Percentiles rank a stretch among this genome's conserved stretches.
Conservation (phyloP, 2,888 invertebrate species). For the Xylota sylvarum region DNA sequence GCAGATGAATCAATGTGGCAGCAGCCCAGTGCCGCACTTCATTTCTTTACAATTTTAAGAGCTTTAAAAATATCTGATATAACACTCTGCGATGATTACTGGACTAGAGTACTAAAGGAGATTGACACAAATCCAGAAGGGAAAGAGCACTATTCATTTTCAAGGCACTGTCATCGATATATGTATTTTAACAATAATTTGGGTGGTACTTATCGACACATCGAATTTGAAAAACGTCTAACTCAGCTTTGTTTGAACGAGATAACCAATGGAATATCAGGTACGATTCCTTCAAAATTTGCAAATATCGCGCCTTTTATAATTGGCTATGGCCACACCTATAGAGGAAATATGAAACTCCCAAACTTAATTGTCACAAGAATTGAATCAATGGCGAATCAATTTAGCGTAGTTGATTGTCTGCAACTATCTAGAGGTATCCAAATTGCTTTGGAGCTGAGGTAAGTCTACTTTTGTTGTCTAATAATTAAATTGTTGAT, state of each 20-base stretch:
- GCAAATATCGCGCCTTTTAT: constrained; percentile 84
- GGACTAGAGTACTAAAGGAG: constrained; percentile 84
- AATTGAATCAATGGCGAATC: constrained; percentile 83
- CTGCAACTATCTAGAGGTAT: constrained; percentile 85
- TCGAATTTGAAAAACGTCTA: constrained; percentile 85
- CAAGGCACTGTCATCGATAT: constrained; percentile 85
- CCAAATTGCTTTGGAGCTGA: constrained; percentile 83
- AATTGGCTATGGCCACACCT: constrained; percentile 84
- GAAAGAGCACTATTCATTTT: constrained; percentile 80
- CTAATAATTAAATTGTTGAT: background rate
- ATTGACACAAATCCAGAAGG: constrained; percentile 80
- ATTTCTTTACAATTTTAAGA: constrained; percentile 85
- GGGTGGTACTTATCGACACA: constrained; percentile 85
- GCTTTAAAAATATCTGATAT: constrained; percentile 85
- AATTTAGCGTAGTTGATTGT: constrained; percentile 84
- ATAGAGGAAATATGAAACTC: constrained; percentile 81
- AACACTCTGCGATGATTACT: constrained; percentile 85
- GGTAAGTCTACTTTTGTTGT: constrained; percentile 66
- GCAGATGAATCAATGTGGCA: constrained; percentile 80
- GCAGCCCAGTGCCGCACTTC: constrained; percentile 80
- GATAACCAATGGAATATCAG: constrained; percentile 82
- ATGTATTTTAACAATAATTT: constrained; percentile 86
- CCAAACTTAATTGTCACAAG: constrained; percentile 83
- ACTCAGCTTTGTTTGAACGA: constrained; percentile 83
- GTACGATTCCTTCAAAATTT: constrained; percentile 84